These are phyloP conservation scores for Noturus placidus DNA, from an alignment of 2,113 vertebrate species.

Conservation along the genomic window DNA sequence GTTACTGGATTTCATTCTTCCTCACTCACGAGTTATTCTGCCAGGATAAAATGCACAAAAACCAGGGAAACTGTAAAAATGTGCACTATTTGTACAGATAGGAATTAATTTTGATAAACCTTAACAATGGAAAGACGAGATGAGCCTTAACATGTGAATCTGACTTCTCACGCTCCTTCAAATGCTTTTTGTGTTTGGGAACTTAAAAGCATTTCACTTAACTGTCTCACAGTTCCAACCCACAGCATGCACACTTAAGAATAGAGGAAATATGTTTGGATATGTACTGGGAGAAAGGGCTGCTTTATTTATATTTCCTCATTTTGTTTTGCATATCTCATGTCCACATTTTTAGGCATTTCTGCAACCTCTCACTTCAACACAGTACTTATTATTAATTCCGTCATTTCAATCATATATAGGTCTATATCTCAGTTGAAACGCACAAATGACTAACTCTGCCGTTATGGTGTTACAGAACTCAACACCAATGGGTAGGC, in stretches of 20 bases:
- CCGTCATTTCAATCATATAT: neutral
- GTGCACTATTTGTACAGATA: neutral
- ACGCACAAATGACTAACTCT: neutral
- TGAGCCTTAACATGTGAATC: neutral
- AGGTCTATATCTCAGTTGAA: neutral
- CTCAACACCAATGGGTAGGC: no score
- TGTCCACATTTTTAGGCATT: neutral
- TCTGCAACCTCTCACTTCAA: neutral
- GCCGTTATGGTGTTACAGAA: neutral
- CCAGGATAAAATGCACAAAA: neutral
- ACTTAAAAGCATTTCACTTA: neutral
- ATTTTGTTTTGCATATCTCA: neutral
- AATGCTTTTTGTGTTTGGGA: neutral
- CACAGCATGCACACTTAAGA: neutral
- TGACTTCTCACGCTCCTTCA: neutral
- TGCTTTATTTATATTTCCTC: neutral
- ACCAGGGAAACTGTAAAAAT: neutral
- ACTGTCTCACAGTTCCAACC: neutral
- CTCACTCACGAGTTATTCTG: neutral
- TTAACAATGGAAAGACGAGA: neutral
- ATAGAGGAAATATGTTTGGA: neutral
- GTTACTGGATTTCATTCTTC: neutral
- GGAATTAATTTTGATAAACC: neutral
- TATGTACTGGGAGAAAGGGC: neutral
- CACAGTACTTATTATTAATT: neutral